Evolutionary conservation across 2,797 vertebrate species (phyloP).

Genomic region (Dromococcyx pavoninus): DNA sequence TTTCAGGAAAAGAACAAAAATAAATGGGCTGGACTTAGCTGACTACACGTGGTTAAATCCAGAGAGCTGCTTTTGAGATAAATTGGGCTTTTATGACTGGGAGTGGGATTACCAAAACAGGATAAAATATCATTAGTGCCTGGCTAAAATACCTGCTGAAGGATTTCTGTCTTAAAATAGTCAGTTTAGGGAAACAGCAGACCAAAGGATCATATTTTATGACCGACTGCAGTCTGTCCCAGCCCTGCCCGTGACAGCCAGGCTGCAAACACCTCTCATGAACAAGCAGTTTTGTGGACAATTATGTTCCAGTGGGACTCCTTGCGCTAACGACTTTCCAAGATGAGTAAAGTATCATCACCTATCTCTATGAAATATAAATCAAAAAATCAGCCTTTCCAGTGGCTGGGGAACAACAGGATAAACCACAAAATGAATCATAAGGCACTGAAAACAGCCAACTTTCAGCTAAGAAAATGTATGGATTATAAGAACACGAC

Average conservation of each 20-base stretch:
- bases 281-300: background rate
- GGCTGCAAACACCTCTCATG: background rate
- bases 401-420: background rate
- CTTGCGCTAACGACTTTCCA: conserved; percentile 29
- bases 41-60: background rate
- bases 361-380: background rate
- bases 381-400: background rate
- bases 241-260: background rate
- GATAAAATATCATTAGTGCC: conserved; percentile 18
- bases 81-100: background rate
- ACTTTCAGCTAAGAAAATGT: background rate
- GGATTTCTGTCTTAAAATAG: background rate
- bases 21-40: background rate
- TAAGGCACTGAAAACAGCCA: background rate
- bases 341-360: conserved; percentile 5
- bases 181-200: background rate
- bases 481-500: background rate
- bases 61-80: background rate
- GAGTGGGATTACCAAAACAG: background rate
- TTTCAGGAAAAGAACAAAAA: background rate
- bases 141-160: conserved; percentile 23
- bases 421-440: background rate
- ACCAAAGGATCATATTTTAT: background rate
- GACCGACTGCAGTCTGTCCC: background rate
- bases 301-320: background rate